Conservation (phyloP, 2,797 vertebrate species). For the Gymnopithys bicolor region DNA sequence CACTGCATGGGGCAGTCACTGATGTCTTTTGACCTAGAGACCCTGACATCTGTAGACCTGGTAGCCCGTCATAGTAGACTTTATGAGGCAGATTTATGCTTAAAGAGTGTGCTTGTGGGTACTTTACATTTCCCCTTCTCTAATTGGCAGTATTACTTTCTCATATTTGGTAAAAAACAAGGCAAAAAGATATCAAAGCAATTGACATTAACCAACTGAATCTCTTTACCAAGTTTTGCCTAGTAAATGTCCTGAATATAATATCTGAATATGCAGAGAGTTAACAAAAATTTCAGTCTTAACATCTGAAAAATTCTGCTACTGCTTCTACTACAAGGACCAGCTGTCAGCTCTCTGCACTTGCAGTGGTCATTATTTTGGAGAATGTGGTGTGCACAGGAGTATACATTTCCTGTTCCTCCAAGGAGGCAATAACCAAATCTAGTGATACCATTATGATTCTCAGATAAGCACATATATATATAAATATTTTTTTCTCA, state of each 20-base stretch:
- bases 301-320: not conserved
- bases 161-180: not conserved
- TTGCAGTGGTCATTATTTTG: not conserved
- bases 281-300: not conserved
- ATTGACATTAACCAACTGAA: not conserved
- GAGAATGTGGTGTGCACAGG: accelerated
- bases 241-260: not conserved
- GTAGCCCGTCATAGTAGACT: not conserved
- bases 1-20: not conserved
- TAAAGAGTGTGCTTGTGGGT: not conserved
- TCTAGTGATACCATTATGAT: not conserved
- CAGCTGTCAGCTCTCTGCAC: not conserved
- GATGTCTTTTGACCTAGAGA: not conserved
- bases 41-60: slow-evolving; percentile 10
- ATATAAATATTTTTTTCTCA: not conserved
- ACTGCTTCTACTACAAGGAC: not conserved
- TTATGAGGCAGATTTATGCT: slow-evolving; percentile 42
- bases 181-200: not conserved
- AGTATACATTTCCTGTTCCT: not conserved
- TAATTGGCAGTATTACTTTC: not conserved
- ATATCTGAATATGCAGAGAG: not conserved
- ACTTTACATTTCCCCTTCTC: not conserved
- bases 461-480: not conserved
- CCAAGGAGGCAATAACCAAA: not conserved
- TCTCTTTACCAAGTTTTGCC: not conserved